Evolutionary conservation across 2,888 invertebrate genomes (phyloP).

Genomic region (Caenorhabditis angaria): DNA sequence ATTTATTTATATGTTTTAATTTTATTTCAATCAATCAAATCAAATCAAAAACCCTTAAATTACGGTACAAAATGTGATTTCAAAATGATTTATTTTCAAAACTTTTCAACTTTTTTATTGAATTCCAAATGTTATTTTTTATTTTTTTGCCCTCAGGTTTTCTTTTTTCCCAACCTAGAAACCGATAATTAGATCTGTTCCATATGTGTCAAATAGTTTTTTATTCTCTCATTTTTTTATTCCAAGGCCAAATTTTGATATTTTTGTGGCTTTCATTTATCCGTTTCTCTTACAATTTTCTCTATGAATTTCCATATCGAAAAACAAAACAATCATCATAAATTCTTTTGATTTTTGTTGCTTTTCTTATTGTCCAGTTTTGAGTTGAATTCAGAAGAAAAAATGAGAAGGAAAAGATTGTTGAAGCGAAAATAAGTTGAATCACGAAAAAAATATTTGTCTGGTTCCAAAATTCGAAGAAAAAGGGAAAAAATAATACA

Average conservation of each 20-base stretch:
- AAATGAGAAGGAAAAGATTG: background rate
- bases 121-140: too few relatives aligned
- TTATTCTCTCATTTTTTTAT: background rate
- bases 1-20: background rate
- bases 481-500: too few relatives aligned
- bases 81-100: background rate
- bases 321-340: conserved; percentile 1
- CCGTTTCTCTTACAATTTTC: background rate
- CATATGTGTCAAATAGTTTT: background rate
- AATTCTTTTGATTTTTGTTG: background rate
- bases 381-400: background rate
- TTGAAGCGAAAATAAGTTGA: background rate
- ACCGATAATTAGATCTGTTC: background rate
- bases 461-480: too few relatives aligned
- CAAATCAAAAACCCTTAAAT: background rate
- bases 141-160: conserved; percentile 3
- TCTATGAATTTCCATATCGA: conserved; percentile 5
- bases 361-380: background rate
- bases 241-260: background rate
- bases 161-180: background rate
- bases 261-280: conserved; percentile 8
- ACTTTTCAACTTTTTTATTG: too few relatives aligned
- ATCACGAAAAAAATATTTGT: too few relatives aligned
- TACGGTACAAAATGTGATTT: background rate
- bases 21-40: background rate